A percentile compares a stretch with the other conserved stretches of the same genome.
phyloP scores from a whole-genome alignment of 2,113 vertebrate species.

The Zosterops borbonicus region DNA sequence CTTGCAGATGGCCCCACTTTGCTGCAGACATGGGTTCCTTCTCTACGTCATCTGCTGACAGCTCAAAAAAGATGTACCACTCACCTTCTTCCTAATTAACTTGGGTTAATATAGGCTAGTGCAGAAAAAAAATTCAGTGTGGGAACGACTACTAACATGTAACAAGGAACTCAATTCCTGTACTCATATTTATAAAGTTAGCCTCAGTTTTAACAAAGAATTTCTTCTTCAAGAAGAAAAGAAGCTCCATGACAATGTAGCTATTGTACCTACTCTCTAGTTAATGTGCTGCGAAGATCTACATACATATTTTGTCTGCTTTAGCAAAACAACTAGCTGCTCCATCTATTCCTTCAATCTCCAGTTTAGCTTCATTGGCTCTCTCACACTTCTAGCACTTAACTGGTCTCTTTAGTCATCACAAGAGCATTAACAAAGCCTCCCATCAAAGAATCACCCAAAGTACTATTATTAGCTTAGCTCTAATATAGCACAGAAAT shows the following conservation, averaged over 20 bases:
- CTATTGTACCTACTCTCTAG: neutral
- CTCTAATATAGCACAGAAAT: slow-evolving; percentile 32
- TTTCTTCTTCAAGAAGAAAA: neutral
- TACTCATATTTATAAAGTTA: neutral
- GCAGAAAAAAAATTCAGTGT: neutral
- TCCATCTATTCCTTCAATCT: neutral
- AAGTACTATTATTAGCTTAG: slow-evolving; percentile 18
- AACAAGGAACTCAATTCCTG: neutral
- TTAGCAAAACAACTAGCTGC: neutral
- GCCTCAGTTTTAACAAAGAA: neutral
- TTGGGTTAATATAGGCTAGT: neutral
- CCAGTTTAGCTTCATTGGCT: neutral
- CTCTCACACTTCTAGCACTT: neutral
- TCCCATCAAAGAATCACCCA: neutral
- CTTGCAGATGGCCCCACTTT: neutral
- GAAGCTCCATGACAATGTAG: neutral
- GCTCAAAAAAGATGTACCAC: neutral
- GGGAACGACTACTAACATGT: neutral
- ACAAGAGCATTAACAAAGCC: neutral
- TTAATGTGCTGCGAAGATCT: neutral
- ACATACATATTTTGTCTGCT: neutral
- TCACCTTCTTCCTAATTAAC: neutral
- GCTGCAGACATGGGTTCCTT: neutral
- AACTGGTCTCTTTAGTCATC: neutral
- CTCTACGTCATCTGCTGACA: neutral